Base-by-base conservation (phyloP, 2,888 invertebrate species). In the Synanthedon vespiformis region DNA sequence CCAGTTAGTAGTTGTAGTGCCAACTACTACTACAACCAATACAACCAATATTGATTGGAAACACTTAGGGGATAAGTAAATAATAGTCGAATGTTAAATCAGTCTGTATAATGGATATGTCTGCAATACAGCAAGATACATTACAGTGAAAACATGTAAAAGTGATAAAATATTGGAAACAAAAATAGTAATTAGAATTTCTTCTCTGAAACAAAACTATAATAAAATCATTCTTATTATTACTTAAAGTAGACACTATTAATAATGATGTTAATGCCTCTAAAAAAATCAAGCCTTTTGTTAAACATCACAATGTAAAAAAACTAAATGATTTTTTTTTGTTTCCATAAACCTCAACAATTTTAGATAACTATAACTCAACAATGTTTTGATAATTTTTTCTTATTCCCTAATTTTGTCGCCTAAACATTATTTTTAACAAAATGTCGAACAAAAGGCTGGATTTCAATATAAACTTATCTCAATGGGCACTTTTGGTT, bases 31-130 rank as follows among this genome's bases (percentile, higher is more conserved):
- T n/a, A n/a, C n/a, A n/a, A n/a, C n/a, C n/a, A n/a, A n/a, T n/a
- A n/a, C n/a, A n/a, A n/a, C 0, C 22, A 22, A 22, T 22, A 22
- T 6, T 22, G 22, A 22, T 6, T 22, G 22, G 5, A 22, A 22
- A 22, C 22, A 34, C 34, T 6, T 27, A 34, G 34, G 27, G 27
- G 34, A 34, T 10, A 34, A 34, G 34, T 14, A 44, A 44, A 13
- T 44, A 44, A 44, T n/a, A 44, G 44, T 13, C 44, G 6, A 22
- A 27, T 58, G 61, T 85, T 84, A 84, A 88, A 88, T 88, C 88
- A 88, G 88, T 88, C 88, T 88, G 88, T 88, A 88, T 88, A 86
- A 84, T 87, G 88, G 88, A 88, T 88, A 88, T 88, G 88, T 88
- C 82, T 88, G 88, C 84, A 88, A 88, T 87, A 88, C 86, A 88